Evolutionary conservation across 2,888 invertebrate genomes (phyloP).

Genomic region (Morinoia aosen): DNA sequence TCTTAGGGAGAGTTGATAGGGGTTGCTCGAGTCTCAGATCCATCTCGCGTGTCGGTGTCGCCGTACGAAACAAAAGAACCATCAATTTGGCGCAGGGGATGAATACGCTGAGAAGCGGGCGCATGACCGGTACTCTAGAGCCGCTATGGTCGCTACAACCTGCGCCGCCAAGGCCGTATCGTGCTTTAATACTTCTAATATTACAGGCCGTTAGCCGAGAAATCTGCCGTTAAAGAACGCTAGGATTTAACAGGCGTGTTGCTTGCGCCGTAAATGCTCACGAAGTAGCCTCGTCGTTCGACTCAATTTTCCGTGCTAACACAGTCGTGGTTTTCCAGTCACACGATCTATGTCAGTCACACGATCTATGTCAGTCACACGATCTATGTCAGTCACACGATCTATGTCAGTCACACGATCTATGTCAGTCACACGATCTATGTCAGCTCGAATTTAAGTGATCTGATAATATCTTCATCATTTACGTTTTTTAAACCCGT

Average conservation of each 20-base stretch:
- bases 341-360: background rate
- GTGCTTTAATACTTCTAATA: background rate
- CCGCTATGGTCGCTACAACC: background rate
- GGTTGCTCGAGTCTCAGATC: background rate
- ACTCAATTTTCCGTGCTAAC: background rate
- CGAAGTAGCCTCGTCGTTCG: background rate
- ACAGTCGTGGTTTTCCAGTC: background rate
- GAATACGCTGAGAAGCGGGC: background rate
- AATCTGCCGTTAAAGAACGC: background rate
- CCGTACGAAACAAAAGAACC: background rate
- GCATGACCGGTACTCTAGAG: background rate
- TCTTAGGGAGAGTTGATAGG: background rate
- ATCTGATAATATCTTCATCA: background rate
- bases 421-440: background rate
- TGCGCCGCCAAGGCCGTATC: background rate
- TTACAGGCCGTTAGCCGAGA: background rate
- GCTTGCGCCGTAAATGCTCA: background rate
- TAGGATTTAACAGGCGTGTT: background rate
- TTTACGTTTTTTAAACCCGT: background rate
- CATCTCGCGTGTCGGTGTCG: constrained; percentile 1
- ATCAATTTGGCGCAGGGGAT: constrained; percentile 25
- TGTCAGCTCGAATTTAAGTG: background rate
- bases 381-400: background rate
- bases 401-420: background rate
- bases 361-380: background rate